Evolutionary conservation across 2,113 vertebrate genomes (phyloP), one percentile per base, ranked within the genome.

Genomic region (Deroptyus accipitrinus): DNA sequence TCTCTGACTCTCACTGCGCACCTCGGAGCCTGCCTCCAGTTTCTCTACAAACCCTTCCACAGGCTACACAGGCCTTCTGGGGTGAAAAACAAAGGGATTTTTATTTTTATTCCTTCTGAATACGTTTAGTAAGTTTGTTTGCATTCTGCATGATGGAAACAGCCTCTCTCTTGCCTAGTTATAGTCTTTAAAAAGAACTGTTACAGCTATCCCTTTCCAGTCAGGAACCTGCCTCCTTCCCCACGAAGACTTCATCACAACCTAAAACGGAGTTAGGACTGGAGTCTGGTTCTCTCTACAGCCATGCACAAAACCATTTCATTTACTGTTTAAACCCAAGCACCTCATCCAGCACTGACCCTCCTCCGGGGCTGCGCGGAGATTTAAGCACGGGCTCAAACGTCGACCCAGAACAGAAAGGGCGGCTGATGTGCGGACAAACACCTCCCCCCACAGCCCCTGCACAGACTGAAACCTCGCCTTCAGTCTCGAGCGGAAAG

Each of bases 341-440:
- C 25, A 35, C 27, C 46, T 10, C 16, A 10, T 30, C 59, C 51
- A 22, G 42, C 49, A 1, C 27, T 1, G 54, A 42, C 9, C 20
- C 35, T 35, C 48, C 76, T 37, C 8, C 20, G 33, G n/a, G 30
- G 6, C 57, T 13, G 4, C 49, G 7, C 11, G 2, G 23, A n/a
- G 19, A 15, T 2, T 4, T 28, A 16, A 33, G 31, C 7, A 6
- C 30, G 5, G 46, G 10, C 11, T 13, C 2, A 17, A 8, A 8
- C 2, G 4, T 1, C 39, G 2, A 23, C 4, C 44, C 46, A 17
- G 0, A 6, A 15, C 15, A 3, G 7, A 25, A 30, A 11, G 1
- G 17, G 20, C 2, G 17, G 31, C 37, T 4, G n/a, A 11, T 13
- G 73, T 15, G 19, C 66, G 54, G n/a, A 5, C 52, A 9, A 27